These are phyloP conservation scores for Scrobipalpa costella DNA, from an alignment of 2,888 invertebrate species.

Conservation along the genomic window DNA sequence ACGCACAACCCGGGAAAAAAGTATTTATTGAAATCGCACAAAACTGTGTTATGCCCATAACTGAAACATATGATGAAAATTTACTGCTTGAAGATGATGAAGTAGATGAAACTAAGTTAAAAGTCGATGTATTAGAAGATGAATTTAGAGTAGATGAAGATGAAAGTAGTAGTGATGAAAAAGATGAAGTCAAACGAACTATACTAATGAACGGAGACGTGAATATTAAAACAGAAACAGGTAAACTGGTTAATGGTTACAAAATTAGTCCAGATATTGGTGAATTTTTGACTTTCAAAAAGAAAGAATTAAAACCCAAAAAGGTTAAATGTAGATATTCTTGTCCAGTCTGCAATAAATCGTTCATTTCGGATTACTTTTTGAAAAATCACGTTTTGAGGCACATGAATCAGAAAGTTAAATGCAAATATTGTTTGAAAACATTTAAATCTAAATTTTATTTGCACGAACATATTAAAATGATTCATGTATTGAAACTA, in stretches of 20 bases:
- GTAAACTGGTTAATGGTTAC: slow-evolving; percentile 55
- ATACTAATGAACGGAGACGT: not conserved
- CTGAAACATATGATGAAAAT: slow-evolving; percentile 43
- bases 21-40: slow-evolving; percentile 64
- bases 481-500: slow-evolving; percentile 50
- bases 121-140: slow-evolving; percentile 68
- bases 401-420: slow-evolving; percentile 48
- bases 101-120: slow-evolving; percentile 49
- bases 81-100: slow-evolving; percentile 43
- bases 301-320: slow-evolving; percentile 41
- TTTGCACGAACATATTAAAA: slow-evolving; percentile 64
- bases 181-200: slow-evolving; percentile 28
- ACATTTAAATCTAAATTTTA: slow-evolving; percentile 60
- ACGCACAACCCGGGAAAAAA: slow-evolving; percentile 46
- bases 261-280: slow-evolving; percentile 45
- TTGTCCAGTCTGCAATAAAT: slow-evolving; percentile 64
- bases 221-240: slow-evolving; percentile 12
- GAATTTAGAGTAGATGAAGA: slow-evolving; percentile 63
- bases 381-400: slow-evolving; percentile 60
- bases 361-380: slow-evolving; percentile 68
- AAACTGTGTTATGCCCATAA: slow-evolving; percentile 53
- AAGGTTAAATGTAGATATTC: slow-evolving; percentile 45
- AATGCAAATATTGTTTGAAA: slow-evolving; percentile 51
- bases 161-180: slow-evolving; percentile 41
- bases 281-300: slow-evolving; percentile 67